phyloP scores from a whole-genome alignment of 2,113 vertebrate species.

The Gambusia holbrooki region DNA sequence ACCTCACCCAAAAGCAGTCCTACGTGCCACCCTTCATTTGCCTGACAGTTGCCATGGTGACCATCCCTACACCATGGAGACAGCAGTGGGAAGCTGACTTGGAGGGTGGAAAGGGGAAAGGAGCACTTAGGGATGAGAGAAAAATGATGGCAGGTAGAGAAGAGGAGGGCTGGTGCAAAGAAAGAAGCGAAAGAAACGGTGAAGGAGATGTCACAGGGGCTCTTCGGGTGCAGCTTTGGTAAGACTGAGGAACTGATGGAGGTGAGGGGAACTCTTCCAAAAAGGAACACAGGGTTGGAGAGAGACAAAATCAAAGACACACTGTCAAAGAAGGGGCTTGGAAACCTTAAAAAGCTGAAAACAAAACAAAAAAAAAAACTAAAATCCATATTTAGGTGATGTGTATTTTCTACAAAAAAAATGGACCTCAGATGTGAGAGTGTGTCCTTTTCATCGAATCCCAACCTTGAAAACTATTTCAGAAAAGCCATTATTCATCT shows the following conservation, averaged over 20 bases:
- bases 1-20: constrained; percentile 38
- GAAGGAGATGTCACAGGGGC: constrained; percentile 45
- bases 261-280: constrained; percentile 28
- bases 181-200: constrained; percentile 30
- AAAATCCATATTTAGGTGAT: constrained; percentile 26
- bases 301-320: neutral
- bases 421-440: constrained; percentile 49
- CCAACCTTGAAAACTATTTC: constrained; percentile 71
- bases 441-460: constrained; percentile 56
- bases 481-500: constrained; percentile 69
- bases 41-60: constrained; percentile 75
- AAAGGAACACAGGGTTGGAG: constrained; percentile 1
- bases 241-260: constrained; percentile 29
- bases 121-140: constrained; percentile 67
- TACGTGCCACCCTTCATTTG: constrained; percentile 58
- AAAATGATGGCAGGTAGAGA: constrained; percentile 49
- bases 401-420: constrained; percentile 34
- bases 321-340: constrained; percentile 1
- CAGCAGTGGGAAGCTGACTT: constrained; percentile 55
- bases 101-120: constrained; percentile 54
- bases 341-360: constrained; percentile 6
- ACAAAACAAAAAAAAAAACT: neutral
- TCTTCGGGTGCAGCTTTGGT: constrained; percentile 22
- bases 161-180: constrained; percentile 18
- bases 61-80: constrained; percentile 65